Evolutionary conservation across 2,797 vertebrate genomes (phyloP).

Genomic region (Acestrorhynchus altus): DNA sequence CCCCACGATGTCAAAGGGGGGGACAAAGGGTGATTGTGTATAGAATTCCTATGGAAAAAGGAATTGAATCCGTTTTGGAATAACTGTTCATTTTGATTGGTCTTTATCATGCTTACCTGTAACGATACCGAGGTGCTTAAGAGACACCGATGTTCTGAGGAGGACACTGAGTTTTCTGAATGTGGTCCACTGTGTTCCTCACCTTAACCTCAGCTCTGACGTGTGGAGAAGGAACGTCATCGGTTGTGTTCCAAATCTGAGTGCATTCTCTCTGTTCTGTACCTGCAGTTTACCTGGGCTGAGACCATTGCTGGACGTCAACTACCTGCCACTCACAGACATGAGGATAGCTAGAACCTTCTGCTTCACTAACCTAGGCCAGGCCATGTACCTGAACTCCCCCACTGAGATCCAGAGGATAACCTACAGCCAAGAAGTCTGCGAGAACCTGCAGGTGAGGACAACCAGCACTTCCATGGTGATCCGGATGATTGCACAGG

Average conservation of each 20-base stretch:
- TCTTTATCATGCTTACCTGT: too few relatives aligned
- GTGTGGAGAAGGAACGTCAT: not conserved
- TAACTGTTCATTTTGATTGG: too few relatives aligned
- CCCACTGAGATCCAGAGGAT: conserved; percentile 98
- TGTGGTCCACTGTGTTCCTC: not conserved
- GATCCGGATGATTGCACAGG: too few relatives aligned
- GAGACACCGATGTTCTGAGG: too few relatives aligned
- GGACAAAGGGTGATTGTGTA: too few relatives aligned
- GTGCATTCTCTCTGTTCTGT: conserved; percentile 23
- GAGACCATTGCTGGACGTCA: conserved; percentile 95
- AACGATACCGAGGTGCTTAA: too few relatives aligned
- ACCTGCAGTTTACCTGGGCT: conserved; percentile 90
- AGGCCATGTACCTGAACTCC: conserved; percentile 96
- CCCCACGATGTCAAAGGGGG: too few relatives aligned
- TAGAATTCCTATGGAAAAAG: too few relatives aligned
- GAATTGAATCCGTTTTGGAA: too few relatives aligned
- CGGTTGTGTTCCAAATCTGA: conserved; percentile 7
- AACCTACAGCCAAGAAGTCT: conserved; percentile 97
- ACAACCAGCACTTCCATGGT: not conserved
- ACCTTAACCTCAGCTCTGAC: not conserved
- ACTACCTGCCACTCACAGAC: conserved; percentile 97
- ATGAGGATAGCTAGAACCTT: conserved; percentile 99
- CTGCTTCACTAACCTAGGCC: conserved; percentile 97
- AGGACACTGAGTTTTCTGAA: too few relatives aligned
- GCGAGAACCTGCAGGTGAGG: conserved; percentile 95